A percentile compares a stretch with the other conserved stretches of the same genome.
These are phyloP conservation scores for Peromyscus eremicus DNA, from an alignment of 2,797 vertebrate genomes.

Conservation along the genomic window DNA sequence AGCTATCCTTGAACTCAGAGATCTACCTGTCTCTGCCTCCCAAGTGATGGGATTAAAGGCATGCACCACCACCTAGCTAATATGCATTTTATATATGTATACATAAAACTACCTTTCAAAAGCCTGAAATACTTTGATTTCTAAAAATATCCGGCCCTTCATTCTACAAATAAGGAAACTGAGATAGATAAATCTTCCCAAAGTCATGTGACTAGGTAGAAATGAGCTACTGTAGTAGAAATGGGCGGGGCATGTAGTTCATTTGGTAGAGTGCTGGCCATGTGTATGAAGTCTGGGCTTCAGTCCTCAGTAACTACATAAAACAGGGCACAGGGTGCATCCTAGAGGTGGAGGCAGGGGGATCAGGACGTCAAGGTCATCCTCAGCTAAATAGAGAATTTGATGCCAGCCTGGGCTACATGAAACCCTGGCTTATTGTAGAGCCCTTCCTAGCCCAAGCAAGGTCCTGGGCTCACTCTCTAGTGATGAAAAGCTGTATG, in stretches of 20 bases:
- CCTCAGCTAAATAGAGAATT: not conserved
- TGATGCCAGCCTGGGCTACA: not conserved
- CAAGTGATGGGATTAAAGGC: not conserved
- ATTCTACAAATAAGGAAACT: not conserved
- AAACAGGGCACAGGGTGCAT: not conserved
- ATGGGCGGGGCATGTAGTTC: too few relatives aligned
- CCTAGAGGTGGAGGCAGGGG: not conserved
- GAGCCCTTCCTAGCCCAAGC: not conserved
- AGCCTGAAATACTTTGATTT: slow-evolving; percentile 40
- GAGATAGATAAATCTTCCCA: not conserved
- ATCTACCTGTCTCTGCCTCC: not conserved
- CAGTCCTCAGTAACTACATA: not conserved
- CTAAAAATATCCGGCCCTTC: not conserved
- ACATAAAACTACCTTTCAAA: not conserved
- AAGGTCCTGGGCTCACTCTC: not conserved
- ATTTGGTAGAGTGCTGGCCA: not conserved
- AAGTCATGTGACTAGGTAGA: not conserved
- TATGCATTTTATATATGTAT: not conserved
- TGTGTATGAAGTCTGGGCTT: not conserved
- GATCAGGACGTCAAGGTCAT: not conserved
- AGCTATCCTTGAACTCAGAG: too few relatives aligned
- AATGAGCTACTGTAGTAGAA: not conserved
- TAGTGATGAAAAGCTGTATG: too few relatives aligned
- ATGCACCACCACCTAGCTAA: not conserved
- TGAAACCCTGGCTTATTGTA: not conserved